These are phyloP conservation scores for Meta bourneti DNA, from an alignment of 2,888 invertebrate species.

Conservation along the genomic window DNA sequence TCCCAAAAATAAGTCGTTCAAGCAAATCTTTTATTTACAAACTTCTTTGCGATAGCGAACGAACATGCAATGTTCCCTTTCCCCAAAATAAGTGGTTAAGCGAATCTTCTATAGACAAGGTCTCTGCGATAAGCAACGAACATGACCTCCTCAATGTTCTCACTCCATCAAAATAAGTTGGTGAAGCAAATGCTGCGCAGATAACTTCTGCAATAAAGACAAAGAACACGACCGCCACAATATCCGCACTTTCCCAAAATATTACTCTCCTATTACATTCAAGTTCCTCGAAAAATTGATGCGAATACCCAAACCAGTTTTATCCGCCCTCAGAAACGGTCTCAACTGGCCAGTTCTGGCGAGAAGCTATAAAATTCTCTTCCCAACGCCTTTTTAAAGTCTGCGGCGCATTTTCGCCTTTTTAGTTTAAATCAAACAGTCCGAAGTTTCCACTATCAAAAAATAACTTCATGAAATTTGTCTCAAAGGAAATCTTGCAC, in stretches of 20 bases:
- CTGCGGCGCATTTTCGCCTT: slow-evolving; percentile 32
- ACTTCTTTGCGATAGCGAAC: too few relatives aligned
- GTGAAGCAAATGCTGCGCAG: too few relatives aligned
- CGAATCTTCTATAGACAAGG: too few relatives aligned
- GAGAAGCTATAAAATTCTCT: slow-evolving; percentile 50
- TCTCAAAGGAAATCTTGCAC: slow-evolving; percentile 69
- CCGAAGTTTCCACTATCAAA: slow-evolving; percentile 53
- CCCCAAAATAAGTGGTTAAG: too few relatives aligned
- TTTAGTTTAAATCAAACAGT: slow-evolving; percentile 45
- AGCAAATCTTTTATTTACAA: too few relatives aligned
- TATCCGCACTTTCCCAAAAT: neutral
- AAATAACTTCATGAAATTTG: slow-evolving; percentile 70
- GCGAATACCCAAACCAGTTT: slow-evolving; percentile 26
- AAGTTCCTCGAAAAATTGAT: slow-evolving; percentile 28
- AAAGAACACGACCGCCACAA: too few relatives aligned
- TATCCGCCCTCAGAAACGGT: slow-evolving; percentile 7
- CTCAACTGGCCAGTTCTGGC: slow-evolving; percentile 12
- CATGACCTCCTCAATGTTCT: too few relatives aligned
- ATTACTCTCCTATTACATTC: slow-evolving; percentile 19
- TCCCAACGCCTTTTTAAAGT: slow-evolving; percentile 28
- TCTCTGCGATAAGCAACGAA: too few relatives aligned
- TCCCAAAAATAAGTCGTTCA: too few relatives aligned
- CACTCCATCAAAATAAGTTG: too few relatives aligned
- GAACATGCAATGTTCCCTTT: too few relatives aligned
- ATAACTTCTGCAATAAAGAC: too few relatives aligned